Evolutionary conservation across 2,888 invertebrate species (phyloP), one percentile per base, ranked within the genome.

Genomic region (Sphinx pinastri): DNA sequence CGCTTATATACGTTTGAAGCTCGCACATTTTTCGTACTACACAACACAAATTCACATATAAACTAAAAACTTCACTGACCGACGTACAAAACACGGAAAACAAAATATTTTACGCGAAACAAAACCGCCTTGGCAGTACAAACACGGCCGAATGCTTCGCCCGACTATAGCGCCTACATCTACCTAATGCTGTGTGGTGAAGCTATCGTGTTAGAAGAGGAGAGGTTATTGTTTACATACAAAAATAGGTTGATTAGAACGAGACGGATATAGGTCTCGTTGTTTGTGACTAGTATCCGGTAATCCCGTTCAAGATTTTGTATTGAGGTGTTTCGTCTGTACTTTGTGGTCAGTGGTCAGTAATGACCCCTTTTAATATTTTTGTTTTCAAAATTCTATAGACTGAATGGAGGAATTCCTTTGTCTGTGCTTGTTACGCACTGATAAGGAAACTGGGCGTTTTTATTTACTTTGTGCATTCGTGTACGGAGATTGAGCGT

Each of bases 231-330:
- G 60, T 76, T 81, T 78, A 79, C 79, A 75, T 71, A 67, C 70
- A 68, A 70, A 67, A 73, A 68, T 70, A 67, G 67, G 52, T 14
- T 71, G 55, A 78, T 72, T 72, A 54, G 82, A 92, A 77, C 74
- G 86, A 81, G 90, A 90, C 70, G 74, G 73, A 25, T 71, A 71
- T 83, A 82, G 78, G 81, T 85, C 79, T 77, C 76, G 77, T 69
- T 68, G 75, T 79, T 79, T 75, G 72, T 77, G 77, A 74, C 78
- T 69, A 74, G 85, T 88, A 89, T 92, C 92, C 90, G 92, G 92
- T 89, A 91, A 92, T 90, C 90, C 90, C 87, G 90, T 90, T 89
- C 80, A 83, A 87, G 89, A 88, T 88, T 88, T 86, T 86, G 84
- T 86, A 69, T 57, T 49, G 59, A 31, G 60, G 54, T 69, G 52